Conservation (phyloP, 2,113 vertebrate genomes). For the Uropsilus gracilis region DNA sequence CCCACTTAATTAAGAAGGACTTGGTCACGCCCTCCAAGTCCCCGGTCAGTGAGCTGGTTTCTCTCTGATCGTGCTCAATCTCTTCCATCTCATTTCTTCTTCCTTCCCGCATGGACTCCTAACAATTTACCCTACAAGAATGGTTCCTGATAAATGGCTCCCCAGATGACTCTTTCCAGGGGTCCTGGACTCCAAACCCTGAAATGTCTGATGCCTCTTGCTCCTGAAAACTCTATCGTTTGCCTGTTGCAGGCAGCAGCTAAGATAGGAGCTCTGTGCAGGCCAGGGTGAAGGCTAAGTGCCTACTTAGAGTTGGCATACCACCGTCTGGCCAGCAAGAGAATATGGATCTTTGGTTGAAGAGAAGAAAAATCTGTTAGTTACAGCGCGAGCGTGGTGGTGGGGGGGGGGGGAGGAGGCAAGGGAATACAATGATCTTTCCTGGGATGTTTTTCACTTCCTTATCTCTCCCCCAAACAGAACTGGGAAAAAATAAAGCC, state of each 20-base stretch:
- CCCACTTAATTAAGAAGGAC: too few relatives aligned
- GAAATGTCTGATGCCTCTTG: not conserved
- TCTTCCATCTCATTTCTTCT: too few relatives aligned
- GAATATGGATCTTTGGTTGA: not conserved
- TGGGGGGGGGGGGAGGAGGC: too few relatives aligned
- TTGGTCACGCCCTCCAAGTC: too few relatives aligned
- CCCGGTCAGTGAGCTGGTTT: too few relatives aligned
- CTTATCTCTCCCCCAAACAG: not conserved
- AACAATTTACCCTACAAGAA: too few relatives aligned
- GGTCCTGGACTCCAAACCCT: not conserved
- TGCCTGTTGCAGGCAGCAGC: not conserved
- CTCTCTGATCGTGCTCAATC: too few relatives aligned
- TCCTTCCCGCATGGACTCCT: too few relatives aligned
- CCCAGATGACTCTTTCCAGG: not conserved
- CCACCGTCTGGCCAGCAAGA: not conserved
- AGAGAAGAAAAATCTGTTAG: not conserved
- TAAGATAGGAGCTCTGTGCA: not conserved
- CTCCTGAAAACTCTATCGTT: not conserved
- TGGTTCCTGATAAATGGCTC: not conserved
- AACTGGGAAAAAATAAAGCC: not conserved
- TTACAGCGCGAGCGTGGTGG: too few relatives aligned
- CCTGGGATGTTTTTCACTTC: not conserved
- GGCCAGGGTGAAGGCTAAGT: too few relatives aligned
- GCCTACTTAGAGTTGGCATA: not conserved
- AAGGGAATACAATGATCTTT: not conserved